These are phyloP conservation scores for Casuarius casuarius DNA, from an alignment of 2,113 vertebrate species.

Conservation along the genomic window DNA sequence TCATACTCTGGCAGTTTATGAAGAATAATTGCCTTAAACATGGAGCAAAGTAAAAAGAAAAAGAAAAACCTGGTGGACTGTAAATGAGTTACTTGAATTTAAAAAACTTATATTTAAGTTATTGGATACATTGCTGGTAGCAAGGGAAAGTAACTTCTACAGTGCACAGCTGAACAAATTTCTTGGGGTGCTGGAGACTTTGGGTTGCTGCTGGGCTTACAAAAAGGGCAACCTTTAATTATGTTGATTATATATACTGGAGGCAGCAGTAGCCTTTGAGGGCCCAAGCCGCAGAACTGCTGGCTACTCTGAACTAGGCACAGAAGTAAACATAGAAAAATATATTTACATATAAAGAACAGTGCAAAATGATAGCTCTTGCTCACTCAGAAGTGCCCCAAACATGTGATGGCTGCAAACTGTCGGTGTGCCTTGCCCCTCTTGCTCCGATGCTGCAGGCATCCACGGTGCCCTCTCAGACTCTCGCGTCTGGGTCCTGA, in stretches of 20 bases:
- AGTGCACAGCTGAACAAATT: not conserved
- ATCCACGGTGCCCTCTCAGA: not conserved
- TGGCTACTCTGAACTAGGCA: not conserved
- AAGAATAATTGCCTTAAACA: not conserved
- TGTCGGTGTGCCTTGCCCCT: rapidly evolving
- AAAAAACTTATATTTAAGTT: not conserved
- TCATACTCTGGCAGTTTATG: not conserved
- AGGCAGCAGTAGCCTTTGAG: not conserved
- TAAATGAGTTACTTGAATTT: not conserved
- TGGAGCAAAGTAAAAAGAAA: not conserved
- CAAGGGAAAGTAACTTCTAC: not conserved
- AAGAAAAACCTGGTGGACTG: not conserved
- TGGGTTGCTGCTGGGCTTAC: not conserved
- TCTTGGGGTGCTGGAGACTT: not conserved
- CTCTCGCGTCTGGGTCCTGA: not conserved
- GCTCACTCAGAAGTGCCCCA: not conserved
- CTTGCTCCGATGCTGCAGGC: not conserved
- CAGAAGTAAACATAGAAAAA: not conserved
- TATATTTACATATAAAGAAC: not conserved
- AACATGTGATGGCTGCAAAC: not conserved
- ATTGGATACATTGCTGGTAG: not conserved
- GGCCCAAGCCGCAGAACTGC: not conserved
- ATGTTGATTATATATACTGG: not conserved
- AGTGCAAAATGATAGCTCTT: not conserved
- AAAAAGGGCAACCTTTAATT: not conserved